Conservation (phyloP, 2,113 vertebrate species). For the Prinia subflava region DNA sequence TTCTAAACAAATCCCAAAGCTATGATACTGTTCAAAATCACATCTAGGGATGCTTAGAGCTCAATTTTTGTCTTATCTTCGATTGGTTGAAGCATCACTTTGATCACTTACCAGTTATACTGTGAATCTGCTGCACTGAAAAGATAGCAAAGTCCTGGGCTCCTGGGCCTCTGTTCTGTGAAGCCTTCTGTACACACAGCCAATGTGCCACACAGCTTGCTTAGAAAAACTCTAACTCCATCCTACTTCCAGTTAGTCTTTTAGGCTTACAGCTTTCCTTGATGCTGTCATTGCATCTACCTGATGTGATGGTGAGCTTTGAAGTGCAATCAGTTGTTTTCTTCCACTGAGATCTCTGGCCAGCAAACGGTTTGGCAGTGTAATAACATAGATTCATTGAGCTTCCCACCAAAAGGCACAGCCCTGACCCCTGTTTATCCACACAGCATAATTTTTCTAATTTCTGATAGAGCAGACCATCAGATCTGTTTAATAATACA, state of each 20-base stretch:
- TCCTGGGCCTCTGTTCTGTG: not conserved
- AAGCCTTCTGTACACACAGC: not conserved
- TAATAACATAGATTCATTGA: not conserved
- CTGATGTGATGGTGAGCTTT: not conserved
- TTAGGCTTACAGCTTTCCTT: not conserved
- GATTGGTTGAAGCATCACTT: not conserved
- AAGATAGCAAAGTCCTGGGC: not conserved
- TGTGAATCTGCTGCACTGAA: not conserved
- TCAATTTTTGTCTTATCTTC: not conserved
- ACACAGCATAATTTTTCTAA: not conserved
- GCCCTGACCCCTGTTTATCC: not conserved
- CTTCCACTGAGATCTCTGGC: not conserved
- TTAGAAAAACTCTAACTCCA: not conserved
- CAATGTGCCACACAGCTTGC: not conserved
- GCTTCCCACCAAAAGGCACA: not conserved
- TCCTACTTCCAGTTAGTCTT: not conserved
- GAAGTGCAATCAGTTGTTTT: not conserved
- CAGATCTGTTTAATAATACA: not conserved
- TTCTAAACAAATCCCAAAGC: conserved; percentile 3
- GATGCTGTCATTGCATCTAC: not conserved
- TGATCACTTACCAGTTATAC: not conserved
- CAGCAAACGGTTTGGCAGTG: not conserved
- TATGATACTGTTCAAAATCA: not conserved
- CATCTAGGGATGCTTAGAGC: not conserved
- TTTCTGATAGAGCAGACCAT: not conserved